Percentiles rank a stretch among this genome's conserved stretches.
Evolutionary conservation across 1,140 invertebrate species (phyloP).

Genomic region (Saccostrea cuccullata): DNA sequence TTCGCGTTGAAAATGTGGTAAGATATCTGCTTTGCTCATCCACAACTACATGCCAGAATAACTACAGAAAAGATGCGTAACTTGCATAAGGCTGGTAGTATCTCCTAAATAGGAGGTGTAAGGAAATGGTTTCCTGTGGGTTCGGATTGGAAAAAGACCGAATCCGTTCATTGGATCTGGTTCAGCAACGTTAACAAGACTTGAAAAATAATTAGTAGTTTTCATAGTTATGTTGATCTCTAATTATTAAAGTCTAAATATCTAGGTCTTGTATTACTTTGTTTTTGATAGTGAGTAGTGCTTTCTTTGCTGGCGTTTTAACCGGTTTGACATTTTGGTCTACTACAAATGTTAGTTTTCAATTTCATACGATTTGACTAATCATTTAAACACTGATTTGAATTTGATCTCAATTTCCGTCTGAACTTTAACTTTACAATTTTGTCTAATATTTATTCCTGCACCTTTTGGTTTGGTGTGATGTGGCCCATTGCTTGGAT

Average conservation of each 20-base stretch:
- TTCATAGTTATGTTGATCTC: constrained; percentile 15
- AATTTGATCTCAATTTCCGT: not conserved
- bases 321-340: constrained; percentile 27
- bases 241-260: not conserved
- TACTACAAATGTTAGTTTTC: constrained; percentile 44
- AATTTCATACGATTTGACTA: constrained; percentile 19
- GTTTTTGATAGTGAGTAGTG: constrained; percentile 39
- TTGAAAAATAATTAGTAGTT: constrained; percentile 53
- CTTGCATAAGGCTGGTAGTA: not conserved
- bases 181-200: no score
- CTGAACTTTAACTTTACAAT: not conserved
- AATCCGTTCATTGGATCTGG: constrained; percentile 21
- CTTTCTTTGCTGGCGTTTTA: constrained; percentile 25
- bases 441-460: not conserved
- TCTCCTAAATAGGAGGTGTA: constrained; percentile 52
- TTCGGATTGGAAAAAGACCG: constrained; percentile 52
- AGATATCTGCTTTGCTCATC: constrained; percentile 54
- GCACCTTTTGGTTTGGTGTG: not conserved
- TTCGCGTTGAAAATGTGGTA: constrained; percentile 20
- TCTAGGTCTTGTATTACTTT: constrained; percentile 39
- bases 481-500: constrained; percentile 31
- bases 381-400: constrained; percentile 38
- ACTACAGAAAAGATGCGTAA: no score
- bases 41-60: no score
- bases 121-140: constrained; percentile 60